phyloP scores from a whole-genome alignment of 1,140 invertebrate species.

The Antheraea mylitta region DNA sequence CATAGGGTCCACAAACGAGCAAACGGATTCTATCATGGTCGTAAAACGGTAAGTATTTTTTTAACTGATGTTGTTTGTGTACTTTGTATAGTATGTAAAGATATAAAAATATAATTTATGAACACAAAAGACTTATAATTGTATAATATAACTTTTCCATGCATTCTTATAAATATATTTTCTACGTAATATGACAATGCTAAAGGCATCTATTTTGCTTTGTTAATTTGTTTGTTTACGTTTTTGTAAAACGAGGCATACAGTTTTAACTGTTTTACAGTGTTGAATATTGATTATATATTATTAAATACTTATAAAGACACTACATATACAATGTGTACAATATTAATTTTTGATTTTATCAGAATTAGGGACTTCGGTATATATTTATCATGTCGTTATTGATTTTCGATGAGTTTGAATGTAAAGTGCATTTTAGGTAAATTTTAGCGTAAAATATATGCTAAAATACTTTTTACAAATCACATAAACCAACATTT shows the following conservation, averaged over 20 bases:
- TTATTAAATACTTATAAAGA: too few relatives aligned
- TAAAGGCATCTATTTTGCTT: neutral
- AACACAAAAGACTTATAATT: neutral
- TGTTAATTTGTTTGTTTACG: slow-evolving; percentile 26
- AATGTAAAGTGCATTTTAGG: too few relatives aligned
- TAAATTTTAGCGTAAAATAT: too few relatives aligned
- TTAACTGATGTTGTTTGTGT: slow-evolving; percentile 5
- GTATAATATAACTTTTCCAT: neutral
- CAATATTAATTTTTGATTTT: too few relatives aligned
- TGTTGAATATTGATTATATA: neutral
- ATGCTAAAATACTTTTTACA: too few relatives aligned
- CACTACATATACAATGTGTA: too few relatives aligned
- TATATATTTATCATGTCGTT: too few relatives aligned
- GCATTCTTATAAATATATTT: neutral
- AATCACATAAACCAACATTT: too few relatives aligned
- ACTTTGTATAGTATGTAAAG: neutral
- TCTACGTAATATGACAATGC: neutral
- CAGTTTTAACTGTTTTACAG: too few relatives aligned
- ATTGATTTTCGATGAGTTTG: too few relatives aligned
- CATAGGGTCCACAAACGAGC: slow-evolving; percentile 77
- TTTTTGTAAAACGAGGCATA: slow-evolving; percentile 6
- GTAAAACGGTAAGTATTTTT: slow-evolving; percentile 74
- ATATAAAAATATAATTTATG: neutral
- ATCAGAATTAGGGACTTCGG: too few relatives aligned
- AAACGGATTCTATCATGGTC: slow-evolving; percentile 78